Evolutionary conservation across 2,888 invertebrate species (phyloP), one percentile per base, ranked within the genome.

Genomic region (Diadromus collaris): DNA sequence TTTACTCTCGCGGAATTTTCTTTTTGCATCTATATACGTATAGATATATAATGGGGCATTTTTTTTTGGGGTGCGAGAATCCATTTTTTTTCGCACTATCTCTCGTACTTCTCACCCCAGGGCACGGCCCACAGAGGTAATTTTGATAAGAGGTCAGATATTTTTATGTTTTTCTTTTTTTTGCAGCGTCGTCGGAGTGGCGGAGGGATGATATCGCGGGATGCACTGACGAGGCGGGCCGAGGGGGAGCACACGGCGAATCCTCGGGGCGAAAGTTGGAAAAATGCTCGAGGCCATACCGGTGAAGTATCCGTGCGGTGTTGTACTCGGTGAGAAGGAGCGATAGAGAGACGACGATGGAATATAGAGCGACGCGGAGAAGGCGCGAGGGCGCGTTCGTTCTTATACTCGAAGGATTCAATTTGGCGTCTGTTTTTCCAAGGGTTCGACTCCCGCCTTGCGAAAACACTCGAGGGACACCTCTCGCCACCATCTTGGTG

Each of bases 391-490:
- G 82, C 80, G 81, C 83, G 82, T 16, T 41, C 38, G 84, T 87
- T 87, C 88, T 88, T 89, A 86, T 85, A 87, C 86, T 84, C 85
- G 83, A 85, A 87, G 88, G 89, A 90, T 91, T 90, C 90, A 90
- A 90, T 91, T 91, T 90, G 88, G 86, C 88, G 88, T 88, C 87
- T 91, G 90, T 90, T 91, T 89, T 90, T 90, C 86, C 87, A 91
- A 91, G 88, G 90, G 89, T 91, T 90, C 90, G 89, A 90, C 90
- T 90, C 90, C 87, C 86, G 89, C 85, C 89, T 90, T 90, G 89
- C 87, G 82, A 88, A 90, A 91, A 91, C 90, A 91, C 90, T 91
- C 88, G 85, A 89, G 82, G 87, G 88, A 90, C 90, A 90, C 88
- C 88, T 88, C 85, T 86, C 87, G 84, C 86, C 83, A 76, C 79